Base-by-base conservation (phyloP, 2,888 invertebrate species). In the Sialis fuliginosa region DNA sequence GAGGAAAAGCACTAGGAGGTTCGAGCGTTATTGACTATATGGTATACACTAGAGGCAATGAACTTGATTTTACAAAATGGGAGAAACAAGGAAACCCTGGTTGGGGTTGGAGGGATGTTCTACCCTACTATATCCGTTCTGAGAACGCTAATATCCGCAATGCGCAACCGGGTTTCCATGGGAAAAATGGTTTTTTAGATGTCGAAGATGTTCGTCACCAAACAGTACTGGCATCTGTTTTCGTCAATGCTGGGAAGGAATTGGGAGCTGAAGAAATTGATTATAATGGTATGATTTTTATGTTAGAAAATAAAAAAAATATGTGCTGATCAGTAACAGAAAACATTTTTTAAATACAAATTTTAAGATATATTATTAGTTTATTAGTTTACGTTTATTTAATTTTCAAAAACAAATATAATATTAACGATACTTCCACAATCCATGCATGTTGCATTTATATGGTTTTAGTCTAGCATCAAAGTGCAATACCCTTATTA, bases 1-100 rank as follows among this genome's bases (percentile, higher is more conserved):
- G 74, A 5, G 77, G 77, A 13, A 75, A 69, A 57, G 67, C 70
- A 0, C 57, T 78, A 1, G 77, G 77, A 1, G 77, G 77, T 4
- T 67, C 71, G 1, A 72, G 73, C 48, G 69, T 74, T 41, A 69
- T 79, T 35, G 78, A 79, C 57, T 75, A 71, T 54, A 77, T 78
- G 77, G 74, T 82, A 50, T 85, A 86, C 61, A 78, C 83, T 6
- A 70, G 87, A 46, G 87, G 87, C 6, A 75, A 81, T 54, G 69
- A 69, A 33, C 56, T 57, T 10, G 82, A 83, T 63, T 84, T 76
- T 66, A 74, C 83, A 55, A 60, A 68, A 43, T 82, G 83, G 76
- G 77, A 74, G 0, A 67, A 64, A 0, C 68, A 70, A 10, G 86
- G 85, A 2, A 85, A 84, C 57, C 65, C 68, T 5, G 84, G 84